phyloP scores from a whole-genome alignment of 2,797 vertebrate species.

The Hoplostethus atlanticus region DNA sequence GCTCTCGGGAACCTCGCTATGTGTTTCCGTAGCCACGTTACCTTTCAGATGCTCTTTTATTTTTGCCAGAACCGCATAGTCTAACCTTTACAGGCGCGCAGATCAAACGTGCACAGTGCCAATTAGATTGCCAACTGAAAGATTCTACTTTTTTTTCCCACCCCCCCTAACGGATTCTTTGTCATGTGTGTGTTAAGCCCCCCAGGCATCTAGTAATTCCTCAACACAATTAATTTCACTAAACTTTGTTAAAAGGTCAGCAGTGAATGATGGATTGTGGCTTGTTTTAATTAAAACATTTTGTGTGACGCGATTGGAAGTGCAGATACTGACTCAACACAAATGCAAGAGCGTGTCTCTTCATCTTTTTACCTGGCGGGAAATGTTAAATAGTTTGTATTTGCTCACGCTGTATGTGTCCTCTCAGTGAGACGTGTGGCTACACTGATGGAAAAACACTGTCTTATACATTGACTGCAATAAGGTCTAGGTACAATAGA shows the following conservation, averaged over 20 bases:
- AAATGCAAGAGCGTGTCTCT: slow-evolving; percentile 25
- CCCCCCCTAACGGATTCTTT: not conserved
- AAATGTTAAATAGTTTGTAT: slow-evolving; percentile 30
- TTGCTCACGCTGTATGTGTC: slow-evolving; percentile 31
- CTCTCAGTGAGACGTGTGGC: slow-evolving; percentile 15
- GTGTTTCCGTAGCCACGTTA: slow-evolving; percentile 3
- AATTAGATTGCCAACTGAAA: slow-evolving; percentile 48
- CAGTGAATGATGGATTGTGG: slow-evolving; percentile 71
- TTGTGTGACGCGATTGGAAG: slow-evolving; percentile 37
- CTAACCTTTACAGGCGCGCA: slow-evolving; percentile 43
- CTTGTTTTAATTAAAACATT: slow-evolving; percentile 60
- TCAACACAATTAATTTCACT: slow-evolving; percentile 66
- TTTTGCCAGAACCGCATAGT: not conserved
- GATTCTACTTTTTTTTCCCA: slow-evolving; percentile 20
- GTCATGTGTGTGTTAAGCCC: slow-evolving; percentile 30
- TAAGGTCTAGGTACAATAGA: slow-evolving; percentile 11
- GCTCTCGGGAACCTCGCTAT: not conserved
- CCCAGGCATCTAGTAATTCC: slow-evolving; percentile 53
- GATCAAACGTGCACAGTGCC: slow-evolving; percentile 46
- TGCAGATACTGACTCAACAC: slow-evolving; percentile 31
- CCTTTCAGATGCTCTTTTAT: not conserved
- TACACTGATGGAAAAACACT: slow-evolving; percentile 30
- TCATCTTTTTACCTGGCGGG: slow-evolving; percentile 20
- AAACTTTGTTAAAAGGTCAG: slow-evolving; percentile 77
- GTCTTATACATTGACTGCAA: slow-evolving; percentile 18